Evolutionary conservation across 37 sponge, comb jelly and placozoan species (phyloP), one percentile per base, ranked within the genome.

Genomic region (Cliona cf. orientalis): DNA sequence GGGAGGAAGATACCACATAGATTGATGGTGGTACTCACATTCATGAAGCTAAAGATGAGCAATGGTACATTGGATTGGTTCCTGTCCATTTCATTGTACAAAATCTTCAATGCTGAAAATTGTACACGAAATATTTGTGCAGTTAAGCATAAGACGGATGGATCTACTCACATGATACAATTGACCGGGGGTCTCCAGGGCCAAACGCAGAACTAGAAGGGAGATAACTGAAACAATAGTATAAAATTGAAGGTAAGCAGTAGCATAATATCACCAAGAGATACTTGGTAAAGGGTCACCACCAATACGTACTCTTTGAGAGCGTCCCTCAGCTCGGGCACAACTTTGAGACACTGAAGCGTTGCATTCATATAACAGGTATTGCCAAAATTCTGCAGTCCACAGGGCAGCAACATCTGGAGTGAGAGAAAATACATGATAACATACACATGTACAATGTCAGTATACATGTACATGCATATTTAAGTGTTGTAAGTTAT

Each of bases 311-410:
- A 85, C 72, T 57, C 31, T 36, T 74, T 19, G 23, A 99, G 74
- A 0, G 74, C 78, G 0, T 74, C 79, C 49, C 72, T 78, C 35
- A 99, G 89, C 83, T 99, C 99, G 0, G 99, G 97, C 33, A 99
- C 89, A 34, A 88, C 84, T 62, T 80, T 89, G 58, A 99, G 89
- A 66, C 99, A 99, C 78, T 99, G 99, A 22, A 99, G 69, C 31
- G 97, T 96, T 28, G 99, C 89, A 26, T 96, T 96, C 97, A 99
- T 89, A 80, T 99, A 99, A 66, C 99, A 99, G 23, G 99, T 99
- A 83, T 99, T 99, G 11, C 99, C 99, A 74, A 99, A 87, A 73
- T 99, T 99, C 58, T 75, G 72, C 58, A 99, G 66, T 1, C 99
- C 99, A 53, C 74, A 74, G 0, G 99, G 99, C 71, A 94, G 57